Evolutionary conservation across 2,888 invertebrate genomes (phyloP).

Genomic region (Ariolimax columbianus): DNA sequence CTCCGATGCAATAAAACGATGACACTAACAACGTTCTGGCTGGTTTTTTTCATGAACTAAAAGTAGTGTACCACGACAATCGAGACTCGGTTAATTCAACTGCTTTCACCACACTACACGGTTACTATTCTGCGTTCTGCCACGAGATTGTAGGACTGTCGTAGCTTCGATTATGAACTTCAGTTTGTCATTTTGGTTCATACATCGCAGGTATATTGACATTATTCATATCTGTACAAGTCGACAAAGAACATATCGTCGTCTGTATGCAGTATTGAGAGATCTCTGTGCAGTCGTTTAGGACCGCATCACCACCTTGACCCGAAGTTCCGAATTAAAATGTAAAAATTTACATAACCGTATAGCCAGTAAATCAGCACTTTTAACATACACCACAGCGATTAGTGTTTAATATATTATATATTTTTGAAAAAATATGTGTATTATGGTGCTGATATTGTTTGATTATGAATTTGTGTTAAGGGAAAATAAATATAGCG

Average conservation of each 20-base stretch:
- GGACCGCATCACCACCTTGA: conserved; percentile 42
- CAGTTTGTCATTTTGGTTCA: conserved; percentile 25
- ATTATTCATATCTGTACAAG: conserved; percentile 23
- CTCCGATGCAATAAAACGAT: conserved; percentile 5
- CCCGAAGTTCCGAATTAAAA: conserved; percentile 24
- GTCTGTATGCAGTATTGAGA: conserved; percentile 22
- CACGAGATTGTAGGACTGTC: conserved; percentile 12
- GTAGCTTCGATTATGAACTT: conserved; percentile 9
- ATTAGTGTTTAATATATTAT: background rate
- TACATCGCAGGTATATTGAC: conserved; percentile 20
- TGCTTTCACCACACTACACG: background rate
- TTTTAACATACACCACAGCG: background rate
- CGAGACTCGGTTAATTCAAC: conserved; percentile 6
- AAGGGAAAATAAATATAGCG: conserved; percentile 29
- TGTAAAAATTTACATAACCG: conserved; percentile 8
- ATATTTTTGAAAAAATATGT: background rate
- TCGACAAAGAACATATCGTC: conserved; percentile 38
- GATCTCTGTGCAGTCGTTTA: conserved; percentile 55
- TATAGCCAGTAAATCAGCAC: background rate
- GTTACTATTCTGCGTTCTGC: conserved; percentile 1
- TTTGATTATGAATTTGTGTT: background rate
- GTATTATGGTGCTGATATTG: background rate
- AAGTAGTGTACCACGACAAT: background rate
- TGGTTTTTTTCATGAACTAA: conserved; percentile 17
- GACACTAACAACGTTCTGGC: background rate